Base-by-base conservation (phyloP, 2,113 vertebrate genomes). In the Pycnonotus jocosus region DNA sequence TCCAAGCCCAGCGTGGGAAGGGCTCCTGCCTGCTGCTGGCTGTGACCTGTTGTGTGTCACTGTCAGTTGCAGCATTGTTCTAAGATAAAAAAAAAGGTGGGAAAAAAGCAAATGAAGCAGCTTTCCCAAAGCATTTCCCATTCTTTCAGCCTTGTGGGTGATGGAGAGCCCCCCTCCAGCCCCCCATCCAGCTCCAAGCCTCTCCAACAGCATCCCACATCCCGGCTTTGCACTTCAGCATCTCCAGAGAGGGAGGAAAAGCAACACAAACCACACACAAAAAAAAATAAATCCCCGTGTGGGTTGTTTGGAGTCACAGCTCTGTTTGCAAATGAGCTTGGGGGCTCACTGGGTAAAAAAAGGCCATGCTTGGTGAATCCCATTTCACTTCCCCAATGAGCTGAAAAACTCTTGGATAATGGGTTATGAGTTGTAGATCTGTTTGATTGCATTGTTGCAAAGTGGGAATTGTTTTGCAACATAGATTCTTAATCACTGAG, bases 391-490 rank as follows among this genome's bases (percentile, higher is more conserved):
- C 95, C 94, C 97, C 97, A 98, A 89, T 95, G 97, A 98, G 97
- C 97, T 97, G 98, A 91, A 90, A 97, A 98, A 96, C 95, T 96
- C 97, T 91, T 92, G 97, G 97, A 97, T 98, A 98, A 97, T 98
- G 94, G 96, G 96, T 97, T 98, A 96, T 97, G 98, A 98, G 97
- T 97, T 98, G 98, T 98, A 98, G 98, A 98, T 98, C 95, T 98
- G 98, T 98, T 97, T 98, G 97, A 98, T 98, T 98, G 98, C 97
- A 98, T 98, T 98, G 98, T 98, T 97, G 98, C 97, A 97, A 98
- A 98, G 97, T 97, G 98, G 98, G 98, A 98, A 98, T 98, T 98
- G 98, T 98, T 98, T 98, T 98, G 98, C 98, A 98, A 98, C 98
- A 98, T 97, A 98, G 98, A 98, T 98, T 98, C 98, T 98, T 98